Evolutionary conservation across 2,797 vertebrate species (phyloP), one percentile per base, ranked within the genome.

Genomic region (Acestrorhynchus altus): DNA sequence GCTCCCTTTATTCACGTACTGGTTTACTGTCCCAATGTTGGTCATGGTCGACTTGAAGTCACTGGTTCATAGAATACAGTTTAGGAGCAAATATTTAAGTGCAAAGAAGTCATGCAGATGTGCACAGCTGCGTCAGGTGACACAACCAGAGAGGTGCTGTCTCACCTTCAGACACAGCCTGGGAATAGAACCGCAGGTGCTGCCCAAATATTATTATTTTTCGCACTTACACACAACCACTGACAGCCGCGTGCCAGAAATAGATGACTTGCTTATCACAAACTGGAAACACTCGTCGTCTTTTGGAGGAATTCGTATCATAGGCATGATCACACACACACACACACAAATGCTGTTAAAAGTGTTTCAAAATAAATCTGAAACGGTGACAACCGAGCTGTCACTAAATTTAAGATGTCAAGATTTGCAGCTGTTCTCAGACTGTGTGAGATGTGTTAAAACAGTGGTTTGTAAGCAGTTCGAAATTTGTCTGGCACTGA

Each of bases 201-300:
- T 82, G 69, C 72, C 70, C 52, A 52, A 78, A 71, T 78, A 71
- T 84, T 75, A 79, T 79, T 78, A 47, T 70, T 79, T 79, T 81
- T 84, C 65, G 80, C 83, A 84, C 74, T 80, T 72, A 46, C 74
- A 42, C 80, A 77, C 59, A 56, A 54, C 76, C 56, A 75, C 69
- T 69, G 76, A 78, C 69, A 81, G 79, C 42, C 64, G 49, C 63
- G 70, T 16, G 61, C 67, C 76, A 81, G 79, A 76, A 83, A 83
- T 81, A 78, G 76, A 76, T 51, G 28, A 72, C 67, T 68, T 26
- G 64, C 49, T 83, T 75, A 81, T 77, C 75, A 49, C 74, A 77
- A 60, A 49, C 47, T 31, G 75, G 70, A 77, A 70, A 69, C 64
- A 74, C 63, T 44, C 63, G 54, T 60, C 74, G 72, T 26, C 51